Evolutionary conservation across 2,113 vertebrate genomes (phyloP), one percentile per base, ranked within the genome.

Genomic region (Leiothrix lutea): DNA sequence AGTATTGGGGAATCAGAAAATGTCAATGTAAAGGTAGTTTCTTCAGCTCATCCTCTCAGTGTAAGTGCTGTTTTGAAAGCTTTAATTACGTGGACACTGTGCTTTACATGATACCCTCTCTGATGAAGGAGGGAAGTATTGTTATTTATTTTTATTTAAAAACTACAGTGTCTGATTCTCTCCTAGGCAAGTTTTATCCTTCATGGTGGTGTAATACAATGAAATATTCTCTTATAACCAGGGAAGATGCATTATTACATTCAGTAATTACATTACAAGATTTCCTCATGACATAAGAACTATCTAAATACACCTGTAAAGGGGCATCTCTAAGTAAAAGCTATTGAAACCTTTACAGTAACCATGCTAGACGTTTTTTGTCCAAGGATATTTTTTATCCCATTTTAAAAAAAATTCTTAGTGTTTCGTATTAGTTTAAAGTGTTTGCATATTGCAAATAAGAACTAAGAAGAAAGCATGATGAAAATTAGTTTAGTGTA

Each of bases 111-210:
- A 54, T 35, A 69, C 6, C 18, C 6, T 61, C 25, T 47, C 14
- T 47, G 19, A 57, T 35, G 10, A 64, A 73, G 62, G 6, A 47
- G 3, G 23, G 12, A 64, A 73, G 29, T 73, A 57, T 38, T 26
- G 6, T 25, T 78, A 20, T 40, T 69, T 25, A 12, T 51, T 57
- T 73, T 62, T 62, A 29, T 50, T 45, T 40, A 9, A 45, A 71
- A 82, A n/a, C 1, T 29, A 5, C 14, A 11, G 11, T 8, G 3
- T 47, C 6, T 3, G 8, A 0, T 53, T 50, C 12, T 53, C n/a
- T 38, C 20, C 44, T 26, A 48, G 25, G 14, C 8, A 67, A 62
- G 19, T 26, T 73, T 87, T 51, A 33, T 61, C 56, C 7, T 11
- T 56, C 22, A n/a, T 35, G 11, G 12, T 73, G 29, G 22, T 61